Evolutionary conservation across 2,113 vertebrate species (phyloP), one percentile per base, ranked within the genome.

Genomic region (Mionectes macconnelli): DNA sequence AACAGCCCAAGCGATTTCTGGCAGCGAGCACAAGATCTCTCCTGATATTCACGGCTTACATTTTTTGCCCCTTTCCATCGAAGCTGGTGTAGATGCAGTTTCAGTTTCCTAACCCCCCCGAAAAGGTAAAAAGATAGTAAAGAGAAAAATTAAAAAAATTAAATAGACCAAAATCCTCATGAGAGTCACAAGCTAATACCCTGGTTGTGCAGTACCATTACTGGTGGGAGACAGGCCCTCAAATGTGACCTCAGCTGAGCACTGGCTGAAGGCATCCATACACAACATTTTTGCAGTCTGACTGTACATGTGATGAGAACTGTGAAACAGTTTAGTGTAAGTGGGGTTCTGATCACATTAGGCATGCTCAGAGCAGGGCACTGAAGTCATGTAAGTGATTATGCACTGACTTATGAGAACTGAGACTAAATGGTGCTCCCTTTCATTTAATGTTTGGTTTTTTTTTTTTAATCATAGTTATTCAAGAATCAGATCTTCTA

Each of bases 21-120:
- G 77, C 99, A 99, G 66, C 98, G 98, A 14, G 99, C 99, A 3
- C 99, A 99, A 2, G 89, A 98, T 56, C 98, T 97, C 93, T 98
- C 97, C 13, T 69, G 91, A 82, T 97, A 98, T 52, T 98, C 98
- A 4, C 49, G 94, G 82, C 81, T 56, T 2, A 25, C 42, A 7
- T 45, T 98, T 97, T 97, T 98, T 7, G 97, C 84, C 4, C 98
- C 98, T 59, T 95, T 98, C 94, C 98, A 98, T 1, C 98, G 96
- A 20, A 99, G 97, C 4, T 99, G 98, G 94, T 99, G 99, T 76
- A 99, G 95, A 28, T 98, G 98, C 2, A 90, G 53, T 81, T 98
- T 99, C 97, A 99, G 97, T 88, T 97, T 99, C 97, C 99, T 99
- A 97, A 28, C 31, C 5, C 23, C 72, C 50, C 8, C n/a, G n/a